Evolutionary conservation across 2,797 vertebrate genomes (phyloP), one percentile per base, ranked within the genome.

Genomic region (Picus viridis): DNA sequence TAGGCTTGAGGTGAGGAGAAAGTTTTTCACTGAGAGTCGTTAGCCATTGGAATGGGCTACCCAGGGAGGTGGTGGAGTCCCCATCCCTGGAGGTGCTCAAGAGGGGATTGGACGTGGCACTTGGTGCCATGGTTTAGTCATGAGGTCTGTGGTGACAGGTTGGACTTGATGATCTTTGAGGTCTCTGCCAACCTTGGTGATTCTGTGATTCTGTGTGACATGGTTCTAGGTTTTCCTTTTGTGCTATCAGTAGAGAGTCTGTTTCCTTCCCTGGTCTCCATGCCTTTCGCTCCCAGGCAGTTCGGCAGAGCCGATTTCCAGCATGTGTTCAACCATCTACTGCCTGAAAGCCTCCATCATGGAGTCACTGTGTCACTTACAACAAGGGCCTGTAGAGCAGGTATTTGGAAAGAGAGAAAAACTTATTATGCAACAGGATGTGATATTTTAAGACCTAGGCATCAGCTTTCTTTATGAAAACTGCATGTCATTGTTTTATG

Each of bases 251-350:
- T 17, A 9, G 19, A 9, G 54, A 24, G 8, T 3, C 36, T 11
- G 5, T 67, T 76, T 61, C 29, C 14, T 10, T 39, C 20, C 22
- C 36, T 39, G 32, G 7, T 32, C 43, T 56, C 53, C 16, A 6
- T 3, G 1, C 36, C 5, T 73, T 89, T 58, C 24, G 3, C 26
- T 85, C n/a, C 41, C 69, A 2, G n/a, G 16, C 58, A 19, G 27
- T 72, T 53, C n/a, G 59, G 29, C 36, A 77, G 67, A 92, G 56
- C 34, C 2, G 1, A 3, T 49, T 87, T 56, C 30, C 43, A 76
- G 43, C 8, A 36, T 8, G 32, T 15, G 4, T 18, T 39, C 0
- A 0, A 32, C 16, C 27, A 17, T n/a, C 45, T n/a, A 9, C 54
- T 26, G 49, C 36, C 53, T 3, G 4, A n/a, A 74, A 87, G 27